Base-by-base conservation (phyloP, 2,113 vertebrate species). In the Echinops telfairi region DNA sequence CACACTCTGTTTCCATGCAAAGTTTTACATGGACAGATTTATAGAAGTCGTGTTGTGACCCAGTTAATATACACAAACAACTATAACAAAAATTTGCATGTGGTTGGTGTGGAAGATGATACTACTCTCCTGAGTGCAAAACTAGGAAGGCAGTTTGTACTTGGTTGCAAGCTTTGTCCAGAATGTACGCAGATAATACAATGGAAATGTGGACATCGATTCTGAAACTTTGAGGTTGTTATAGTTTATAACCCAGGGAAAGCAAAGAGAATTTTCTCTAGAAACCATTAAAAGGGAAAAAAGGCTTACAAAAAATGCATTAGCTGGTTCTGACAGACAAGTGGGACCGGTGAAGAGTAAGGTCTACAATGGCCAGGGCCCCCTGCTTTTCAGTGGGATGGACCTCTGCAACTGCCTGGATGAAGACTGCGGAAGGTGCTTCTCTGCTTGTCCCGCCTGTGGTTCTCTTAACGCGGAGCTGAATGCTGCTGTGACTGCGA, bases 401-500 rank as follows among this genome's bases (percentile, higher is more conserved):
- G 99, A 99, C 97, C 98, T 99, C 96, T 99, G 99, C 0, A 99
- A 99, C 96, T 99, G 99, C 82, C 98, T 99, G 11, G 99, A 99
- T 2, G 98, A 98, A 53, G 99, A 99, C 3, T 99, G 99, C 68
- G 97, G 99, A 97, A 99, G 99, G 16, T 99, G 99, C 90, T 99
- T 99, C 98, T 99, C 99, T 36, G 98, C 99, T 0, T 99, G 99
- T 88, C 98, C 98, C 0, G 98, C 98, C 40, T 99, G 99, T 1
- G 94, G 98, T 33, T 99, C 99, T 0, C 98, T 97, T 99, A 99
- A 86, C 99, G 99, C 0, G 99, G 99, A 17, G 98, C 98, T 0
- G 99, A 99, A 38, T 99, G 99, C 76, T 99, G 99, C 96, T 99
- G 99, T 7, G 99, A 99, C 98, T 98, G 99, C 96, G 99, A 99